Evolutionary conservation across 2,113 vertebrate genomes (phyloP), one percentile per base, ranked within the genome.

Genomic region (Phycodurus eques): DNA sequence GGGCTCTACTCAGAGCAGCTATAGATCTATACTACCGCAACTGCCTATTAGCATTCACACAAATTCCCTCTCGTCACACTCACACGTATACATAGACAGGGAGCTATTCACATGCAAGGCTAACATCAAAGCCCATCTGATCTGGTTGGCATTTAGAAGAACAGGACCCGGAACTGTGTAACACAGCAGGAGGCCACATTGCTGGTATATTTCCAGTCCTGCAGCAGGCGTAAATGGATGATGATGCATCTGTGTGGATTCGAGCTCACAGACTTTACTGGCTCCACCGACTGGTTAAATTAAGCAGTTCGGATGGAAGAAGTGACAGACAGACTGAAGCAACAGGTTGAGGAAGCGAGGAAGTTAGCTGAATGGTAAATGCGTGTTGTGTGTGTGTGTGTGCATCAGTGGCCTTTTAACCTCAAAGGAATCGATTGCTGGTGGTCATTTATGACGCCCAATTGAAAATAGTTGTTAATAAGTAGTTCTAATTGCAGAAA

Each of bases 11-110:
- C 72, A 68, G 75, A 83, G 71, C 61, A 78, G 80, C 81, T 81
- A 67, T 84, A 88, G 87, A 90, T 91, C 89, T 87, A 91, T 90
- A 91, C 77, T 46, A 27, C 3, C 74, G 76, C 81, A 72, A 80
- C 82, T 81, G 86, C 80, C 82, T 87, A 78, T 88, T 87, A 87
- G 78, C 82, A 82, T 79, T 80, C 80, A 67, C 79, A 78, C 65
- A 82, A 56, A 47, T 43, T 15, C 31, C 15, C 51, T 43, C 51
- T 43, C 15, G 31, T 31, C 67, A 20, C 51, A 51, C 61, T 53
- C 56, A 66, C 44, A 33, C 62, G 8, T 73, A 20, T 73, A 22
- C 47, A 43, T 22, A 39, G 56, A 56, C 60, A 53, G 39, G 61
- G n/a, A 43, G 9, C 17, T 39, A 11, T 80, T 67, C 84, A 78